Conservation (phyloP, 1,140 invertebrate genomes). For the Calosoma granatense region DNA sequence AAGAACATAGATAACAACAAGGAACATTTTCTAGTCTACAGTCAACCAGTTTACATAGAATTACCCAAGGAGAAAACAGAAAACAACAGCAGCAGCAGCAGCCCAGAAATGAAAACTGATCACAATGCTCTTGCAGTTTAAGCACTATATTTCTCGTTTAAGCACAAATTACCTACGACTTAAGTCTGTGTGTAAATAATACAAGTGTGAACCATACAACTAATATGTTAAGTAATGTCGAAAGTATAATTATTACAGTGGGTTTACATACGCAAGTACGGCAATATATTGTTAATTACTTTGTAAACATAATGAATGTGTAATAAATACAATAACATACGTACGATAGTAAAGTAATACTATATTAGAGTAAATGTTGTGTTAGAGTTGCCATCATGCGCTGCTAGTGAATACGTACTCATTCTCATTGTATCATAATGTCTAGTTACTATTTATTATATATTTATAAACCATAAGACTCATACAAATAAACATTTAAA, state of each 20-base stretch:
- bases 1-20: conserved; percentile 43
- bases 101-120: not conserved
- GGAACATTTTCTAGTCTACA: conserved; percentile 39
- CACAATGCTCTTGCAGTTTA: too few species aligned
- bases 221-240: too few species aligned
- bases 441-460: conserved; percentile 1
- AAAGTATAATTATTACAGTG: too few species aligned
- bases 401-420: not conserved
- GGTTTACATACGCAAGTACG: too few species aligned
- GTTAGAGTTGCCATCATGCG: not conserved
- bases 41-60: conserved; percentile 45
- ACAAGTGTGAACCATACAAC: too few species aligned
- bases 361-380: conserved; percentile 1
- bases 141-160: not conserved
- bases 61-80: conserved; percentile 34
- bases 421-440: conserved; percentile 1
- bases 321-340: not conserved
- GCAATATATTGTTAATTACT: not conserved
- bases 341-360: not conserved
- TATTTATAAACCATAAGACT: not conserved
- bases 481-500: not conserved
- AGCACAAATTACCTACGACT: not conserved
- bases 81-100: too few species aligned
- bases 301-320: not conserved
- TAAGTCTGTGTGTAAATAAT: not conserved